Evolutionary conservation across 2,888 invertebrate species (phyloP), one percentile per base, ranked within the genome.

Genomic region (Drosophila prolongata): DNA sequence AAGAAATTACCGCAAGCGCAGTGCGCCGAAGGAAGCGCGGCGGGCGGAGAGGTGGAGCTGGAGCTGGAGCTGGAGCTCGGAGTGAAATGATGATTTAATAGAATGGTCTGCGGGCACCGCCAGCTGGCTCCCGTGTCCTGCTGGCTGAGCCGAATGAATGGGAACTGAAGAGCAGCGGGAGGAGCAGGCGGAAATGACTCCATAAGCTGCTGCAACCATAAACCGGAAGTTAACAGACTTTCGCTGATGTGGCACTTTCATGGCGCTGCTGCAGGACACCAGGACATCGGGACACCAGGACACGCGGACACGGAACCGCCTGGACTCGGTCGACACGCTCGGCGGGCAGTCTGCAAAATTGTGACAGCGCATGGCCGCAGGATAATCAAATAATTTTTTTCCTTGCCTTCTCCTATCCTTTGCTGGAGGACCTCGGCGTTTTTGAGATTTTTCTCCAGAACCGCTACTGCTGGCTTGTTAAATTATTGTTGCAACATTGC

Each of bases 341-440:
- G 77, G 82, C 87, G 78, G 80, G 87, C 74, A 82, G 90, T 77
- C 79, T 80, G 76, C 77, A 66, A 74, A 90, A 90, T 89, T 90
- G 90, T 90, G 91, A 90, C 90, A 91, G 87, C 90, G 89, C 90
- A 86, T 89, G 90, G 90, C 90, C 91, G 89, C 87, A 88, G 89
- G 91, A 87, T 85, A 90, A 90, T 91, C 87, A 86, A 91, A 89
- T 78, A 88, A 87, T 75, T 80, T 89, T 89, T 87, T 81, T 79
- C 72, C 64, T 42, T 44, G 58, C 56, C 56, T 65, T 52, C 53
- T 57, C 37, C 37, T 42, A 30, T 56, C 54, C 50, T 59, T 67
- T 42, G 40, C 30, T 11, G n/a, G 11, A 14, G 37, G 59, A 37
- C 67, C 47, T 43, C 52, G 30, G 43, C 37, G 27, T 54, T 65